A percentile compares a stretch with the other conserved stretches of the same genome.
Conservation (phyloP, 2,888 invertebrate species). For the Trissonchulus latispiculum region DNA sequence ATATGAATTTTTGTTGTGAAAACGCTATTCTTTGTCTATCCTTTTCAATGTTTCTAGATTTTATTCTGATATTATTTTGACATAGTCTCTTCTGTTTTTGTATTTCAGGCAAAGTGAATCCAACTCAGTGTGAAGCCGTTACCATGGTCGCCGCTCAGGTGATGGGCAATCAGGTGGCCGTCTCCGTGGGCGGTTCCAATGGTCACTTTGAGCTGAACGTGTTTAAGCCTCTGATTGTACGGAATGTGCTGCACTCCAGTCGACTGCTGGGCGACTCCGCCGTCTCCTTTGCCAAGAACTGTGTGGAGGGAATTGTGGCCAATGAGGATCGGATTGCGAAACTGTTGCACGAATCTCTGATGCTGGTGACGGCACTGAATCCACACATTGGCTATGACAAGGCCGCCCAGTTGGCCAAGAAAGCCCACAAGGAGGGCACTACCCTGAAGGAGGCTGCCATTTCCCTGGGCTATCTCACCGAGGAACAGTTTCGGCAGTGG, state of each 20-base stretch:
- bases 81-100: too few relatives aligned
- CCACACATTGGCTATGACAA: constrained; percentile 95
- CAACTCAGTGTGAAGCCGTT: constrained; percentile 93
- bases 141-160: constrained; percentile 86
- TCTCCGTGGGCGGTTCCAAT: constrained; percentile 78
- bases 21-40: too few relatives aligned
- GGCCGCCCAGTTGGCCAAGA: constrained; percentile 89
- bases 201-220: constrained; percentile 98
- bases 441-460: constrained; percentile 78
- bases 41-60: too few relatives aligned
- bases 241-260: constrained; percentile 58
- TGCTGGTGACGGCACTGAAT: constrained; percentile 95
- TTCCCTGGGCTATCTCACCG: constrained; percentile 67
- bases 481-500: constrained; percentile 72
- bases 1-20: too few relatives aligned
- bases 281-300: constrained; percentile 72
- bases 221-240: constrained; percentile 89
- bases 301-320: constrained; percentile 56
- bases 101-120: constrained; percentile 78
- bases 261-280: constrained; percentile 72
- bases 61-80: too few relatives aligned
- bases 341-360: constrained; percentile 81
- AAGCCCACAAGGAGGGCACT: constrained; percentile 78
- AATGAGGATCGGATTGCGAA: constrained; percentile 58
- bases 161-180: constrained; percentile 91